Evolutionary conservation across 1,140 invertebrate species (phyloP).

Genomic region (Lasioglossum baleicum): DNA sequence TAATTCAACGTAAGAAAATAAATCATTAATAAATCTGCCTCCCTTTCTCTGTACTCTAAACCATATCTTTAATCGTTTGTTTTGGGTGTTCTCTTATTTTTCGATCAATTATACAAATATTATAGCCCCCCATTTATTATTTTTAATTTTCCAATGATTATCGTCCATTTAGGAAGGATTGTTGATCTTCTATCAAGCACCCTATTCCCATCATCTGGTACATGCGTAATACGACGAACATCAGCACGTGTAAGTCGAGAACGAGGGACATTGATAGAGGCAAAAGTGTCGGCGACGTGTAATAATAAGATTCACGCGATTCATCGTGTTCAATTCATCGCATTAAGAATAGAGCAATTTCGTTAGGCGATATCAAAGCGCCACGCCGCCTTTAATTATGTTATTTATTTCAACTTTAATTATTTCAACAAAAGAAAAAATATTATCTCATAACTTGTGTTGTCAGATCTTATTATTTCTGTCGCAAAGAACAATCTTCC

Average conservation of each 20-base stretch:
- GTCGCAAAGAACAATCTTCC: too few species aligned
- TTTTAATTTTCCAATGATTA: too few species aligned
- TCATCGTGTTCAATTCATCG: conserved; percentile 10
- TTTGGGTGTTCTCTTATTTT: too few species aligned
- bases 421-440: not conserved
- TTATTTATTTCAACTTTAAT: not conserved
- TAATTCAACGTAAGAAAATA: too few species aligned
- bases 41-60: too few species aligned
- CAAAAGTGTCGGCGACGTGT: conserved; percentile 20
- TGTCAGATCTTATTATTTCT: too few species aligned
- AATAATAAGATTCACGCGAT: not conserved
- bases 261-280: conserved; percentile 19
- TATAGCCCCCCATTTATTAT: too few species aligned
- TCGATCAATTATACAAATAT: too few species aligned
- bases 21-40: too few species aligned
- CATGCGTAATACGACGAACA: conserved; percentile 4
- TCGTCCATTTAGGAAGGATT: not conserved
- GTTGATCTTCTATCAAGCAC: not conserved
- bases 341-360: not conserved
- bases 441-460: too few species aligned
- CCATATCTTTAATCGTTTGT: too few species aligned
- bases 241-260: conserved; percentile 4
- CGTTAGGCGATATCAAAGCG: not conserved
- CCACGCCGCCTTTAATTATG: not conserved
- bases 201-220: not conserved